Percentiles rank a stretch among this genome's conserved stretches.
Conservation (phyloP, 2,888 invertebrate species). For the Macrophya alboannulata region DNA sequence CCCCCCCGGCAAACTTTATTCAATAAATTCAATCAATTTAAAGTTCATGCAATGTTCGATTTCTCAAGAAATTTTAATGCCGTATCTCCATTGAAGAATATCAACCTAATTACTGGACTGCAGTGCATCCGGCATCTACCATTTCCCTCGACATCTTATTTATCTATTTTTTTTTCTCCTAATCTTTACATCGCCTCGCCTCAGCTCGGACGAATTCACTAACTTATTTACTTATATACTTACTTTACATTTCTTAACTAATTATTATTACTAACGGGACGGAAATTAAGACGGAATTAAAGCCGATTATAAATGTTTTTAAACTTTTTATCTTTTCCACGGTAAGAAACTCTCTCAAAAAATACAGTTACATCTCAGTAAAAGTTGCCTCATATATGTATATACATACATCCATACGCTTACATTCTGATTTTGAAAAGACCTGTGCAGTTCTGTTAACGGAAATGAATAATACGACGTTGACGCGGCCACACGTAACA, state of each 20-base stretch:
- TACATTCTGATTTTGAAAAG: too few species aligned
- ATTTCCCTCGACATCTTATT: not conserved
- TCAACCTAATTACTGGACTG: not conserved
- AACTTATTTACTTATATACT: constrained; percentile 5
- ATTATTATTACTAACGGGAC: constrained; percentile 6
- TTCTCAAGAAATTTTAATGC: not conserved
- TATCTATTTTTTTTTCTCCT: not conserved
- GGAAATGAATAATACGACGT: not conserved
- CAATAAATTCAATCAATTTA: not conserved
- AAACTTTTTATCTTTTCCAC: not conserved
- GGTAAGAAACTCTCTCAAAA: not conserved
- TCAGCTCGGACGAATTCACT: constrained; percentile 16
- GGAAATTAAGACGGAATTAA: constrained; percentile 20
- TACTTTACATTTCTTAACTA: constrained; percentile 30
- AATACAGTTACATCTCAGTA: not conserved
- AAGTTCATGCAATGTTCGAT: not conserved
- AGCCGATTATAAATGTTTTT: not conserved
- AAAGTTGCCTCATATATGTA: not conserved
- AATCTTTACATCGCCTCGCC: not conserved
- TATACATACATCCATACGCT: not conserved
- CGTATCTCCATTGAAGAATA: too few species aligned
- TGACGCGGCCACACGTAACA: not conserved
- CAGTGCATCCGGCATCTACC: not conserved
- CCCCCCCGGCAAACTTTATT: not conserved
- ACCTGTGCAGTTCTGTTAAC: too few species aligned